These are phyloP conservation scores for Andrena marginata DNA, from an alignment of 2,888 invertebrate species.

Conservation along the genomic window DNA sequence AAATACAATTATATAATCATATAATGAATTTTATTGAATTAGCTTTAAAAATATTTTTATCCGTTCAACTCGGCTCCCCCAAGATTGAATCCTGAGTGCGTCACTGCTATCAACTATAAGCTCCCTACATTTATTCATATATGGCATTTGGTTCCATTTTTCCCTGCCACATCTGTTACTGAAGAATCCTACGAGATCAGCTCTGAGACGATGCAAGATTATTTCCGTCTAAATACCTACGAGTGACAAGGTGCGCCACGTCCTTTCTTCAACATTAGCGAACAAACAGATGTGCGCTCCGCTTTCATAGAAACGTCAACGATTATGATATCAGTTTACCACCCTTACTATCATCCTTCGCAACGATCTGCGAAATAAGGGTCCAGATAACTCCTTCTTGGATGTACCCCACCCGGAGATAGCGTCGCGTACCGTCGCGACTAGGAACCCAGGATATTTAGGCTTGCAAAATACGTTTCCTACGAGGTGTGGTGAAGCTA, in stretches of 20 bases:
- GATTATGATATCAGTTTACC: slow-evolving; percentile 51
- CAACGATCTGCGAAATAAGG: slow-evolving; percentile 70
- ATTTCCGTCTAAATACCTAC: background rate
- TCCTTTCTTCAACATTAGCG: slow-evolving; percentile 18
- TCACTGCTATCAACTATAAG: too few species aligned
- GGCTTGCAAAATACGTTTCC: slow-evolving; percentile 79
- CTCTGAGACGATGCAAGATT: background rate
- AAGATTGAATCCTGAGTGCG: too few species aligned
- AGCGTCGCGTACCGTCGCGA: slow-evolving; percentile 49
- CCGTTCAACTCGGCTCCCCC: too few species aligned
- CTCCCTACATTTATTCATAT: too few species aligned
- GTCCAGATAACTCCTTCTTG: slow-evolving; percentile 66
- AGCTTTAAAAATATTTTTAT: too few species aligned
- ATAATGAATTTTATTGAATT: too few species aligned
- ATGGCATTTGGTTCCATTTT: background rate
- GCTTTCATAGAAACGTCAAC: slow-evolving; percentile 51
- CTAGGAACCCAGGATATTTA: slow-evolving; percentile 68
- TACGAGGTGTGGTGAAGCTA: slow-evolving; percentile 65
- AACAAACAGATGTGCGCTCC: slow-evolving; percentile 22
- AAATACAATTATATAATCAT: too few species aligned
- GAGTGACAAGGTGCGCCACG: slow-evolving; percentile 2
- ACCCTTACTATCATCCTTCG: slow-evolving; percentile 51
- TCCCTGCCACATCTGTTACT: background rate
- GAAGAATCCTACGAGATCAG: background rate
- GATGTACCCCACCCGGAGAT: slow-evolving; percentile 61